A percentile compares a stretch with the other conserved stretches of the same genome.
Evolutionary conservation across 2,888 invertebrate species (phyloP).

Genomic region (Anagyrus pseudococci): DNA sequence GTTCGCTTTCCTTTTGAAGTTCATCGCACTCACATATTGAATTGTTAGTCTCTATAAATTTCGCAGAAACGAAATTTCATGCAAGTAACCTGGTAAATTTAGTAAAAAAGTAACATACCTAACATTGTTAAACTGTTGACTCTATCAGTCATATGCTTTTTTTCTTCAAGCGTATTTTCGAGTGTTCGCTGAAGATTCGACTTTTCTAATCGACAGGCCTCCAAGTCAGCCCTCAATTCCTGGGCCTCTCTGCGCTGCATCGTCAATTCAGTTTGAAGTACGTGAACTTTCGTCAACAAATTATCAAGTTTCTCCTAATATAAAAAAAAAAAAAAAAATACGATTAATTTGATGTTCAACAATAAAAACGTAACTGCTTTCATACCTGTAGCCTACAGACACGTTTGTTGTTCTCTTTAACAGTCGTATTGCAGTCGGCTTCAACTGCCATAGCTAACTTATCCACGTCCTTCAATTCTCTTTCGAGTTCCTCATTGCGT

Average conservation of each 20-base stretch:
- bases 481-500: constrained; percentile 73
- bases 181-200: constrained; percentile 67
- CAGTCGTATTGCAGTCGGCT: constrained; percentile 75
- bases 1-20: constrained; percentile 9
- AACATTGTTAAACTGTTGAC: constrained; percentile 69
- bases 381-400: constrained; percentile 59
- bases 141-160: constrained; percentile 65
- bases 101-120: constrained; percentile 57
- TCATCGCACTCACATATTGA: not conserved
- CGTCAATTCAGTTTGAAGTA: constrained; percentile 62
- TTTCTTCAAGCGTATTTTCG: constrained; percentile 66
- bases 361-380: not conserved
- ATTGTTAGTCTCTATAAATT: not conserved
- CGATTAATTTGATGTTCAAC: not conserved
- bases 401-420: constrained; percentile 68
- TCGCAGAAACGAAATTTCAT: constrained; percentile 1
- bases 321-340: too few species aligned
- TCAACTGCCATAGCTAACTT: constrained; percentile 77
- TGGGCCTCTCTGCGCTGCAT: constrained; percentile 62
- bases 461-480: constrained; percentile 76
- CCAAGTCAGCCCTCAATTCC: constrained; percentile 62
- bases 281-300: constrained; percentile 61
- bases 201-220: constrained; percentile 66
- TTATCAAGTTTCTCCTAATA: constrained; percentile 63
- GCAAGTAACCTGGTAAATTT: constrained; percentile 1